phyloP scores from a whole-genome alignment of 2,888 invertebrate genomes.

The Ophonus ardosiacus region DNA sequence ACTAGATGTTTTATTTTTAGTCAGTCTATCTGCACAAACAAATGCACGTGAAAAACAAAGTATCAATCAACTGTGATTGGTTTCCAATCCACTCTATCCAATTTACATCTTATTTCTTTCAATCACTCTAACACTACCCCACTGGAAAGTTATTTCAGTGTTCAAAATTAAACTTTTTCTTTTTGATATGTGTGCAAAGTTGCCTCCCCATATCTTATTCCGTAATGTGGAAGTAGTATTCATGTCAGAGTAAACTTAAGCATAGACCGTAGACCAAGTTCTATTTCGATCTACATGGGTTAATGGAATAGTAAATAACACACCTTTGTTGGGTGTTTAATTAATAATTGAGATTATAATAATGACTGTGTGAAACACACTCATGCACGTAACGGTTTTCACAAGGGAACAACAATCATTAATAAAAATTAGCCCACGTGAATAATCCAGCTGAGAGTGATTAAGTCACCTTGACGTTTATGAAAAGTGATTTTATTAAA shows the following conservation, averaged over 20 bases:
- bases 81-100: background rate
- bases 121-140: background rate
- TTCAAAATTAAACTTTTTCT: background rate
- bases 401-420: slow-evolving; percentile 23
- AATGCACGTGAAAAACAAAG: no score
- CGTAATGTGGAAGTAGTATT: background rate
- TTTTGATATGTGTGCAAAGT: background rate
- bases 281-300: slow-evolving; percentile 25
- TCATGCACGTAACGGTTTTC: slow-evolving; percentile 10
- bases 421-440: background rate
- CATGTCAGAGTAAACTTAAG: no score
- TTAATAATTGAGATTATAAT: slow-evolving; percentile 47
- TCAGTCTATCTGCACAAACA: no score
- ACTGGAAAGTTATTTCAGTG: background rate
- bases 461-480: background rate
- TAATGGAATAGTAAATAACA: slow-evolving; percentile 36
- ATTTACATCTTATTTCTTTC: background rate
- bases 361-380: slow-evolving; percentile 20
- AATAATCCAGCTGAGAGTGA: background rate
- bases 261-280: background rate
- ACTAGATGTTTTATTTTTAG: no score
- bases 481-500: background rate
- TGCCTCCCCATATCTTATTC: background rate
- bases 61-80: background rate
- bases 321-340: slow-evolving; percentile 32